phyloP scores from a whole-genome alignment of 2,113 vertebrate genomes.

The Circaetus gallicus region DNA sequence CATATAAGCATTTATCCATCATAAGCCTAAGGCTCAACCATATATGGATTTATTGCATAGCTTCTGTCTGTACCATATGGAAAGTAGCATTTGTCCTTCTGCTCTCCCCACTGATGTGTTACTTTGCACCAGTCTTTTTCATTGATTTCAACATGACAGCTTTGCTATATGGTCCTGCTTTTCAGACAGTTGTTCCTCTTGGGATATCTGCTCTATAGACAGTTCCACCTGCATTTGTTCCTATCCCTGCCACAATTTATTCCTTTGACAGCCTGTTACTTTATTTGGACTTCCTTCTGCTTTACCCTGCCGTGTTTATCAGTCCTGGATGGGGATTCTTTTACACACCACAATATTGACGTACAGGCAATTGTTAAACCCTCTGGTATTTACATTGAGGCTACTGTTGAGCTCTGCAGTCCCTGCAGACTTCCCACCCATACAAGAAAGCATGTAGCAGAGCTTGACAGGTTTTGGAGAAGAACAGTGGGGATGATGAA shows the following conservation, averaged over 20 bases:
- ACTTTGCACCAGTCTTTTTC: neutral
- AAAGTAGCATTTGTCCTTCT: neutral
- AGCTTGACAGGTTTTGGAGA: neutral
- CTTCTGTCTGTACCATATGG: neutral
- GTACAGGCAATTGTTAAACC: neutral
- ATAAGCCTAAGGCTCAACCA: neutral
- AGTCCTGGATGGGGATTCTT: neutral
- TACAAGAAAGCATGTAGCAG: neutral
- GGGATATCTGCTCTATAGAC: neutral
- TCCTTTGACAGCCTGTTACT: neutral
- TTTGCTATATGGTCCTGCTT: neutral
- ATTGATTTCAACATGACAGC: neutral
- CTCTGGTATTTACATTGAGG: neutral
- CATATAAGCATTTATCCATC: neutral
- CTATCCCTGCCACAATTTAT: neutral
- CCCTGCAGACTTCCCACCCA: neutral
- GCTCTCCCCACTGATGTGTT: neutral
- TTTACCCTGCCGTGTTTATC: neutral
- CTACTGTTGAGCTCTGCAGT: neutral
- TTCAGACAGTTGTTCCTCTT: neutral
- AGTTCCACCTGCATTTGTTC: neutral
- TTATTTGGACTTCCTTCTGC: neutral
- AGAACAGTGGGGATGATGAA: neutral
- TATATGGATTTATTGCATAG: neutral
- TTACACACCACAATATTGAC: neutral